Evolutionary conservation across 2,888 invertebrate species (phyloP), one percentile per base, ranked within the genome.

Genomic region (Xanthostigma xanthostigma): DNA sequence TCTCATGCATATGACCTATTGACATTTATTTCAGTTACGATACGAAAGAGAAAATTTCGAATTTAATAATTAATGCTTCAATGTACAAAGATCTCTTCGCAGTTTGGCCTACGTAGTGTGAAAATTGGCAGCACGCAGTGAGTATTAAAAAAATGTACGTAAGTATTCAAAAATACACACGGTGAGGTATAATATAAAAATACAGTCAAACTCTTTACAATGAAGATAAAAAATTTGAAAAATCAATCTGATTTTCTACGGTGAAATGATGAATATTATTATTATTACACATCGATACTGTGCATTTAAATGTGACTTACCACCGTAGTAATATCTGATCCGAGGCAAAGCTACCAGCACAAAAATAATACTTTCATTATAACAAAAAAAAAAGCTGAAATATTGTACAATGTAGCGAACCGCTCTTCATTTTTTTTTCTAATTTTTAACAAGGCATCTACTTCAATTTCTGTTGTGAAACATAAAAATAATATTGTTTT

Each of bases 251-350:
- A 40, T 42, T 44, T 40, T 44, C 13, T 48, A 14, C 17, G 2
- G 17, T 17, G 17, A 17, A 17, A 17, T 17, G 43, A 13, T 6
- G 13, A 45, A 42, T 36, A 46, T 42, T 50, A 39, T 46, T 50
- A 39, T 46, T 46, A 49, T 49, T 44, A 41, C 27, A 27, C 27
- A 27, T 27, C 27, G 27, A 27, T 27, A 27, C 6, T 27, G 27
- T 27, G 36, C 41, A 48, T 42, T 41, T 40, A 54, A 43, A 49
- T 39, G 41, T 45, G 57, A 75, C 76, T 76, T 74, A 76, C 76
- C 76, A 64, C 73, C 73, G 63, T 75, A 76, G 69, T 76, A 76
- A 70, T 76, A 76, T 66, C 72, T 76, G 67, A 76, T 76, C 76
- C 76, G 73, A 67, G 76, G 76, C 64, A 76, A 71, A 66, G 75